Percentiles rank a stretch among this genome's conserved stretches.
Conservation (phyloP, 2,797 vertebrate genomes). For the Aldrovandia affinis region DNA sequence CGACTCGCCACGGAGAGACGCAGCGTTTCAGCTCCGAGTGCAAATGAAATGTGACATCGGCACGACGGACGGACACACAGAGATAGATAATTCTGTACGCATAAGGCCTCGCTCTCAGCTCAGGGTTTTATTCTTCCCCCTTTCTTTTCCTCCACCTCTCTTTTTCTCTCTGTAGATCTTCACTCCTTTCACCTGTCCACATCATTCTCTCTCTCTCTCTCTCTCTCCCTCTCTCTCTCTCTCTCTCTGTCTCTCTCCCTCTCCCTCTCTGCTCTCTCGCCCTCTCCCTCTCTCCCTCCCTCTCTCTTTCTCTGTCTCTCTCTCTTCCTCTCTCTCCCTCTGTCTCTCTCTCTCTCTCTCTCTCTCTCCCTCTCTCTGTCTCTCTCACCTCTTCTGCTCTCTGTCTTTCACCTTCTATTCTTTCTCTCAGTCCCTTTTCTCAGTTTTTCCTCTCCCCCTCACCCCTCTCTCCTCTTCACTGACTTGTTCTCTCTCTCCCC, state of each 20-base stretch:
- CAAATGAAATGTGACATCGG: slow-evolving; percentile 57
- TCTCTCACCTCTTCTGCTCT: neutral
- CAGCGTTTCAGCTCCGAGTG: slow-evolving; percentile 44
- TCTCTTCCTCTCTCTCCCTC: slow-evolving; percentile 2
- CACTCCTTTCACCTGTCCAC: too few species aligned
- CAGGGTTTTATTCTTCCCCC: slow-evolving; percentile 21
- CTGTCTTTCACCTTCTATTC: neutral
- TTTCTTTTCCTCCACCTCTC: neutral
- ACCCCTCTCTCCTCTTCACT: neutral
- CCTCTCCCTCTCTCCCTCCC: neutral
- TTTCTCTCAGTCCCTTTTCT: neutral
- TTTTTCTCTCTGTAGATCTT: neutral
- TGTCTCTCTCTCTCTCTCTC: neutral
- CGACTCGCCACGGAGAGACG: slow-evolving; percentile 40
- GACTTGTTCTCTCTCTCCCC: neutral
- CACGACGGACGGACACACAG: slow-evolving; percentile 52
- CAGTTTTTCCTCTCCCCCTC: neutral
- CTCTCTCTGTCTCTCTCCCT: neutral
- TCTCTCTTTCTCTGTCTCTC: neutral
- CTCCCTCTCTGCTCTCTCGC: neutral
- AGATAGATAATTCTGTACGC: slow-evolving; percentile 43
- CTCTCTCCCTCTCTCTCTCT: neutral
- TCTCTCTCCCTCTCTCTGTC: neutral
- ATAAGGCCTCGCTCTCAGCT: too few species aligned
- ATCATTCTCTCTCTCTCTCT: slow-evolving; percentile 7